Evolutionary conservation across 1,140 invertebrate species (phyloP).

Genomic region (Polyergus mexicanus): DNA sequence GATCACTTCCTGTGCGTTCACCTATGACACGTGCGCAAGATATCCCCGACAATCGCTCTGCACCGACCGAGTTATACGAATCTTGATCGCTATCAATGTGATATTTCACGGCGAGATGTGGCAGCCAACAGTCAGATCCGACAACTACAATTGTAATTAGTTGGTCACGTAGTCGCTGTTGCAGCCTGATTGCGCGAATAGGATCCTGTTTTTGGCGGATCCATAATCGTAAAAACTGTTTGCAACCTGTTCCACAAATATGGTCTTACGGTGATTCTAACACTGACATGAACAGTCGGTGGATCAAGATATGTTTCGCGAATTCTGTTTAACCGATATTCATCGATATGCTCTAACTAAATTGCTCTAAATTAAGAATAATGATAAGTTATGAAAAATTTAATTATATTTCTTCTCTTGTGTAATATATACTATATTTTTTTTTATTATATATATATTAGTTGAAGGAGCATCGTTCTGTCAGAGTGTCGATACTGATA

Average conservation of each 20-base stretch:
- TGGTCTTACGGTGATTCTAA: constrained; percentile 49
- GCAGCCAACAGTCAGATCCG: constrained; percentile 16
- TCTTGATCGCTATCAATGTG: constrained; percentile 31
- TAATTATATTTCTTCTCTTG: background rate
- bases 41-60: background rate
- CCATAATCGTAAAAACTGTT: constrained; percentile 60
- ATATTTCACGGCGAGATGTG: constrained; percentile 7
- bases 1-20: background rate
- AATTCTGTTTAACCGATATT: background rate
- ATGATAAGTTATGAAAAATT: background rate
- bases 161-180: constrained; percentile 10
- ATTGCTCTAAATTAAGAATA: background rate
- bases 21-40: background rate
- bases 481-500: background rate
- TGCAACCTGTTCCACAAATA: constrained; percentile 44
- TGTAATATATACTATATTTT: too few relatives aligned
- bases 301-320: background rate
- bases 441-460: constrained; percentile 10
- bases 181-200: constrained; percentile 50
- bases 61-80: background rate
- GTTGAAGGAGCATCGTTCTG: background rate
- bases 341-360: background rate
- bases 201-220: constrained; percentile 66
- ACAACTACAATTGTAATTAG: constrained; percentile 22
- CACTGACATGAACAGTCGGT: background rate